Percentiles rank a stretch among this genome's conserved stretches.
Evolutionary conservation across 2,113 vertebrate species (phyloP).

Genomic region (Muntiacus muntjak): DNA sequence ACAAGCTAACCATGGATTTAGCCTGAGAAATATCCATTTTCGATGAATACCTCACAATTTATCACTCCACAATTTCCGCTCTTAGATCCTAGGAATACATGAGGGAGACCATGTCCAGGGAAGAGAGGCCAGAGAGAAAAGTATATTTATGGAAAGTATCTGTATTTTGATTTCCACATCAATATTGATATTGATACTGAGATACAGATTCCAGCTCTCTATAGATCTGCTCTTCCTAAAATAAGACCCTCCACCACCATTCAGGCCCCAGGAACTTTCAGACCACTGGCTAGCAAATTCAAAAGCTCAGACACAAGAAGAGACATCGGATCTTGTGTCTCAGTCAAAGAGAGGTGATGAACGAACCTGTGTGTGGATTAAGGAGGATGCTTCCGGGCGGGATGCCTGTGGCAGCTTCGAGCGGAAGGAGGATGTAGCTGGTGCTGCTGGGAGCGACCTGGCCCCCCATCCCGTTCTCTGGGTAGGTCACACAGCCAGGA

Average conservation of each 20-base stretch:
- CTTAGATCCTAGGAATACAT: background rate
- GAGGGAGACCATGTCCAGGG: background rate
- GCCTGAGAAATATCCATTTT: background rate
- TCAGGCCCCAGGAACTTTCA: background rate
- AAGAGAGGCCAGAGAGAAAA: background rate
- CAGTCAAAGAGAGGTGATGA: background rate
- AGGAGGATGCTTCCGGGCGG: conserved; percentile 94
- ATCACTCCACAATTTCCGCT: background rate
- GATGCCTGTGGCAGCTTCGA: conserved; percentile 90
- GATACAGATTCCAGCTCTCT: background rate
- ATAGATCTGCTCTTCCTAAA: background rate
- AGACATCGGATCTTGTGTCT: background rate
- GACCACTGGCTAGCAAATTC: background rate
- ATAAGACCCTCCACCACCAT: background rate
- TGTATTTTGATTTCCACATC: background rate
- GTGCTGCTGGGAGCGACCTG: conserved; percentile 83
- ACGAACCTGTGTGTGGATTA: conserved; percentile 94
- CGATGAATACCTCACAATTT: background rate
- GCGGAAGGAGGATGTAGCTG: conserved; percentile 88
- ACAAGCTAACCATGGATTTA: background rate
- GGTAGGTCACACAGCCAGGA: conserved; percentile 77
- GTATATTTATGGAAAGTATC: background rate
- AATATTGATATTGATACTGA: background rate
- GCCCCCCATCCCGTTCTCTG: conserved; percentile 80
- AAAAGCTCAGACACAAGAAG: background rate